A percentile compares a stretch with the other conserved stretches of the same genome.
These are phyloP conservation scores for Knipowitschia caucasica DNA, from an alignment of 2,797 vertebrate genomes.

Conservation along the genomic window DNA sequence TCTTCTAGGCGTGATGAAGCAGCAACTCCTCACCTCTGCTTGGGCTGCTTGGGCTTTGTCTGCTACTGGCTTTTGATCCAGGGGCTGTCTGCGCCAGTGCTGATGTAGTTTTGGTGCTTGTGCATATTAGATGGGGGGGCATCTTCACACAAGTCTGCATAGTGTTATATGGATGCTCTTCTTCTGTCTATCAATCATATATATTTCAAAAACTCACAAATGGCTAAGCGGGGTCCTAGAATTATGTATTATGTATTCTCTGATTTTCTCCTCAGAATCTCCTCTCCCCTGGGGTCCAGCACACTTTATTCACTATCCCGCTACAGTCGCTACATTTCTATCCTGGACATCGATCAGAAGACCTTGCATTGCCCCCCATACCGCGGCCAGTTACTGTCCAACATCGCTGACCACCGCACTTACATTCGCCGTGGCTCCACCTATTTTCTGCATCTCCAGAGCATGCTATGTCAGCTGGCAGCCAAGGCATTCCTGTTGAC, in stretches of 20 bases:
- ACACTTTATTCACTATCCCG: constrained; percentile 85
- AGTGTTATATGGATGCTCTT: no score
- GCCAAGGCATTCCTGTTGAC: constrained; percentile 91
- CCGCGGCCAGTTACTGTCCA: constrained; percentile 80
- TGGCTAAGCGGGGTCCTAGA: no score
- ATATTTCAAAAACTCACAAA: no score
- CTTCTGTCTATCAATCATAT: no score
- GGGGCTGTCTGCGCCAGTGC: no score
- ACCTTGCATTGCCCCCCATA: constrained; percentile 90
- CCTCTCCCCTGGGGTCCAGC: constrained; percentile 80
- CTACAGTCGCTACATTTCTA: constrained; percentile 91
- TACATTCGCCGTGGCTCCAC: constrained; percentile 93
- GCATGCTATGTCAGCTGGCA: constrained; percentile 83
- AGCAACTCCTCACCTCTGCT: no score
- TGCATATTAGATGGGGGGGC: no score
- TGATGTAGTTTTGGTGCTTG: no score
- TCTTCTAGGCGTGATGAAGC: no score
- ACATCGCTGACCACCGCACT: constrained; percentile 91
- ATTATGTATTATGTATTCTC: not conserved
- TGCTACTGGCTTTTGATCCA: no score
- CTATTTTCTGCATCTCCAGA: constrained; percentile 91
- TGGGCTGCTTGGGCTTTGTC: no score
- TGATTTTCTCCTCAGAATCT: constrained; percentile 70
- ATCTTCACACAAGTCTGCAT: no score
- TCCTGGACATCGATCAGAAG: constrained; percentile 92